phyloP scores from a whole-genome alignment of 2,797 vertebrate species.

The Microctenopoma lineatum region DNA sequence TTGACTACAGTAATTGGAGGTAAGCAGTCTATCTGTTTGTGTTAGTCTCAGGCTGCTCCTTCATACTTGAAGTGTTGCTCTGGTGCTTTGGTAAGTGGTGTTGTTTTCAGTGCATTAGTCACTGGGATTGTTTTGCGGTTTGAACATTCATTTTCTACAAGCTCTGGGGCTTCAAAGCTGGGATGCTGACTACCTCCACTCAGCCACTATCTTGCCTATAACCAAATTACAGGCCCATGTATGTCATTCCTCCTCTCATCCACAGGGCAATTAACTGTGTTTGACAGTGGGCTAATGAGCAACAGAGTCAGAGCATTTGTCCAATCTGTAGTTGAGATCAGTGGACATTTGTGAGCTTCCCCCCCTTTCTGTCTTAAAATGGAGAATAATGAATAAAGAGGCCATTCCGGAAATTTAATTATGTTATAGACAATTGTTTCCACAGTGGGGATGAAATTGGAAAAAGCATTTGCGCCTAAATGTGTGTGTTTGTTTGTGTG shows the following conservation, averaged over 20 bases:
- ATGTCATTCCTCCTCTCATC: constrained; percentile 56
- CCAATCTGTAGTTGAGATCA: constrained; percentile 67
- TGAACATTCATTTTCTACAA: constrained; percentile 55
- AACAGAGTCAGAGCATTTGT: constrained; percentile 47
- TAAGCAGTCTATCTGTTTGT: constrained; percentile 20
- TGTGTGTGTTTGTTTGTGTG: constrained; percentile 9
- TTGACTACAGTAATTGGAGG: constrained; percentile 20
- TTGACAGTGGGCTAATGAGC: constrained; percentile 61
- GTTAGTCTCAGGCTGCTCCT: constrained; percentile 40
- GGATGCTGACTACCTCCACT: constrained; percentile 45
- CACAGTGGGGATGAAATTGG: constrained; percentile 10
- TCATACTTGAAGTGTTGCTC: constrained; percentile 28
- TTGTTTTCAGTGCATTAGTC: constrained; percentile 52
- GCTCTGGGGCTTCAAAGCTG: constrained; percentile 36
- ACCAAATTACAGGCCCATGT: constrained; percentile 70
- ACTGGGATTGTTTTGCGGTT: constrained; percentile 48
- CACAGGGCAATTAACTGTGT: constrained; percentile 58
- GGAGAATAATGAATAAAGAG: constrained; percentile 47
- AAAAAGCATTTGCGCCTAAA: constrained; percentile 33
- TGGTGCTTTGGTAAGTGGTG: constrained; percentile 47
- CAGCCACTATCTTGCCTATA: constrained; percentile 48
- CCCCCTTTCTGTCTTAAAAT: constrained; percentile 38
- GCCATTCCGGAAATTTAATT: constrained; percentile 53
- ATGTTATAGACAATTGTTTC: constrained; percentile 31
- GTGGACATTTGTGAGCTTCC: constrained; percentile 46